A percentile compares a stretch with the other conserved stretches of the same genome.
phyloP scores from a whole-genome alignment of 2,888 invertebrate species.

The Rhynchonema sp. region DNA sequence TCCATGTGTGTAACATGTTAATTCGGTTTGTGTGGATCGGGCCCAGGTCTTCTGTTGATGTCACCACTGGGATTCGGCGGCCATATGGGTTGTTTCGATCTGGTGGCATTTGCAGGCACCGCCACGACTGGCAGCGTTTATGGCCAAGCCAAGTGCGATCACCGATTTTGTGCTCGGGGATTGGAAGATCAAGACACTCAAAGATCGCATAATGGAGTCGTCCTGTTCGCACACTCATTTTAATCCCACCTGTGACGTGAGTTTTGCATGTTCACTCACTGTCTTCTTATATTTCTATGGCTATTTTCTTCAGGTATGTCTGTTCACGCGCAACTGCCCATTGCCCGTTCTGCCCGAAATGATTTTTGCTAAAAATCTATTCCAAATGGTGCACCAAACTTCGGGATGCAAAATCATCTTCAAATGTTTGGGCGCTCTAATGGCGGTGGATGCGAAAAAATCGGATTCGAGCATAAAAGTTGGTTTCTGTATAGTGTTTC shows the following conservation, averaged over 20 bases:
- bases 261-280: no score
- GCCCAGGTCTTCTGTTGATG: no score
- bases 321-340: background rate
- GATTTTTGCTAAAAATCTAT: constrained; percentile 79
- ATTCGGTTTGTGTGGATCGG: no score
- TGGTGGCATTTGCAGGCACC: no score
- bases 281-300: background rate
- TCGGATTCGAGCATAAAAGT: background rate
- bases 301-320: background rate
- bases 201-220: background rate
- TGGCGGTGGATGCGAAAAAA: constrained; percentile 41
- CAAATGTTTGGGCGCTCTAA: constrained; percentile 71
- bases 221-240: background rate
- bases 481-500: no score
- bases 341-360: constrained; percentile 56
- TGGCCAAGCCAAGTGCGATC: background rate
- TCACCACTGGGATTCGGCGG: no score
- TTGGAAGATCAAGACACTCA: background rate
- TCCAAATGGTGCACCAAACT: constrained; percentile 39
- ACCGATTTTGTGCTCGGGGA: background rate
- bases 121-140: background rate
- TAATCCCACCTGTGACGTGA: background rate
- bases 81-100: no score
- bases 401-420: constrained; percentile 50
- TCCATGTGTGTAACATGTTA: no score